phyloP scores from a whole-genome alignment of 1,140 invertebrate genomes.

The Brachionus asplanchnoidis region DNA sequence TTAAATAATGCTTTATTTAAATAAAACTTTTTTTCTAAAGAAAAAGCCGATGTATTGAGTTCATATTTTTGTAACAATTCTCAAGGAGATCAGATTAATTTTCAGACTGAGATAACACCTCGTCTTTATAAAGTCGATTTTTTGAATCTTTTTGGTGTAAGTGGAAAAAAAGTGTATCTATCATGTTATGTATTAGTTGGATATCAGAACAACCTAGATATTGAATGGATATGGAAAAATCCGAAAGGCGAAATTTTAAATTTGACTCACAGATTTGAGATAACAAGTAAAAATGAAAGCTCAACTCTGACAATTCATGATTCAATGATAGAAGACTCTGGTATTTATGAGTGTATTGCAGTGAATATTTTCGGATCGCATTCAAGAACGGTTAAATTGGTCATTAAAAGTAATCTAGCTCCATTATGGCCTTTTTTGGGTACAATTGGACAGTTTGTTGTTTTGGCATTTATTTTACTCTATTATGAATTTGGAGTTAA shows the following conservation, averaged over 20 bases:
- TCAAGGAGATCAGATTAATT: not conserved
- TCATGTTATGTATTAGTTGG: slow-evolving; percentile 22
- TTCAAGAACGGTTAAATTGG: not conserved
- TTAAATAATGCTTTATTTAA: not conserved
- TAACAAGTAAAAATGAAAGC: not conserved
- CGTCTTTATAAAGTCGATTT: not conserved
- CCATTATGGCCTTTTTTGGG: slow-evolving; percentile 39
- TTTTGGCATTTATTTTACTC: not conserved
- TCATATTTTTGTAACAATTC: slow-evolving; percentile 4
- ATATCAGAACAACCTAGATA: not conserved
- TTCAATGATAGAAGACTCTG: not conserved
- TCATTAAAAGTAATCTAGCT: slow-evolving; percentile 17
- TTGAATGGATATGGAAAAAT: slow-evolving; percentile 18
- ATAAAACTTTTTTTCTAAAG: not conserved
- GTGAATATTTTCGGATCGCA: not conserved
- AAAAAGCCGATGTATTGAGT: not conserved
- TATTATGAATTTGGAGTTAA: not conserved
- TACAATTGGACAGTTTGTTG: not conserved
- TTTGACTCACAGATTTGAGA: not conserved
- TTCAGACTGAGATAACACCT: not conserved
- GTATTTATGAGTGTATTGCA: not conserved
- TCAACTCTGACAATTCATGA: not conserved
- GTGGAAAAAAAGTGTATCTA: not conserved
- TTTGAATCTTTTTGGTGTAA: not conserved
- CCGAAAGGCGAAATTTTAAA: not conserved